Evolutionary conservation across 2,888 invertebrate genomes (phyloP), one percentile per base, ranked within the genome.

Genomic region (Hyalella azteca): DNA sequence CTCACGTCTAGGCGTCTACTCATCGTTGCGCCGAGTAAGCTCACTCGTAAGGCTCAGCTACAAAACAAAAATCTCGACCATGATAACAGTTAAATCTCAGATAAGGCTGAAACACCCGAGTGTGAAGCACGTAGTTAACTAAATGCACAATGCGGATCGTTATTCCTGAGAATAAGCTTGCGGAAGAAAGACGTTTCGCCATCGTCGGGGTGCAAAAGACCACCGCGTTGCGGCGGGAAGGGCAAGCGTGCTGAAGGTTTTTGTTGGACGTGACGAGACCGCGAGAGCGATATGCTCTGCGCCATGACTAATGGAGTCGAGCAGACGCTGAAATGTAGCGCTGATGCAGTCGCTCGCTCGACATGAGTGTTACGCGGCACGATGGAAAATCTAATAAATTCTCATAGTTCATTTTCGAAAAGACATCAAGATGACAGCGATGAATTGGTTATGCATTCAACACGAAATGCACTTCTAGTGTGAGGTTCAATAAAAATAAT

Each of bases 181-280:
- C 32, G 36, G 66, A 32, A 66, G 66, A n/a, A 29, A 66, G 36
- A 66, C 29, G n/a, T 54, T 29, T 29, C 29, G 11, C 54, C 9
- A 29, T 54, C 29, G 29, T 54, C 26, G 15, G 29, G 54, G 29
- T 29, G 26, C 54, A 54, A 54, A 54, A 54, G 54, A 54, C 26
- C 54, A 26, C 7, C 26, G 54, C 26, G 7, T 13, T 7, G 26
- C 26, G 29, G 29, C 54, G 29, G 4, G 54, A 22, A 54, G 26
- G n/a, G n/a, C n/a, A n/a, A 54, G 54, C 54, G 54, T 29, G 54
- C 26, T 54, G 54, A 54, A 73, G 73, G 15, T 48, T 36, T 73
- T 73, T 40, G 40, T 39, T 39, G 39, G 73, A 73, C n/a, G 73
- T n/a, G 73, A 73, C n/a, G n/a, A n/a, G n/a, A n/a, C n/a, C n/a